phyloP scores from a whole-genome alignment of 2,113 vertebrate species.

The Collichthys lucidus region DNA sequence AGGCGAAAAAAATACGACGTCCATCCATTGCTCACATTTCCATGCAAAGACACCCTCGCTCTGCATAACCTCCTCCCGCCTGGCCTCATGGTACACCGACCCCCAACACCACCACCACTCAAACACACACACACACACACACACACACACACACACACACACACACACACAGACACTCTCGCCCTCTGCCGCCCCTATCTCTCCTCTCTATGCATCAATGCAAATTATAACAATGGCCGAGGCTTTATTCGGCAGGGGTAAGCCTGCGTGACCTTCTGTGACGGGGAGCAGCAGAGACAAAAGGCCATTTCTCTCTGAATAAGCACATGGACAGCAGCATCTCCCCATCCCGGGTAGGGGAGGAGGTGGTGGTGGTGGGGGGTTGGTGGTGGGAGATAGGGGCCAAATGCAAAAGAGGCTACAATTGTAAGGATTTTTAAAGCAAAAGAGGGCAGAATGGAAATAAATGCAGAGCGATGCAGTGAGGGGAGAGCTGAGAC shows the following conservation, averaged over 20 bases:
- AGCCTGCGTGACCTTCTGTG: slow-evolving; percentile 85
- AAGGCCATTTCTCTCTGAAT: slow-evolving; percentile 82
- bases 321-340: slow-evolving; percentile 78
- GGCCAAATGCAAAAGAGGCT: slow-evolving; percentile 68
- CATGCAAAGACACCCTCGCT: slow-evolving; percentile 77
- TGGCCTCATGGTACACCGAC: slow-evolving; percentile 56
- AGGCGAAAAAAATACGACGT: slow-evolving; percentile 86
- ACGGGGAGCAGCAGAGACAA: slow-evolving; percentile 82
- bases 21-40: slow-evolving; percentile 79
- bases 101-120: slow-evolving; percentile 2
- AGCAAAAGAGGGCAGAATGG: slow-evolving; percentile 58
- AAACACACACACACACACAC: slow-evolving; percentile 7
- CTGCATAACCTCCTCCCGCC: slow-evolving; percentile 72
- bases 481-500: slow-evolving; percentile 30
- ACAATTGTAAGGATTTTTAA: slow-evolving; percentile 64
- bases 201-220: slow-evolving; percentile 84
- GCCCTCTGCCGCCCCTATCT: slow-evolving; percentile 60
- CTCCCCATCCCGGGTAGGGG: slow-evolving; percentile 42
- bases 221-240: slow-evolving; percentile 86
- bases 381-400: slow-evolving; percentile 18
- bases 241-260: slow-evolving; percentile 82
- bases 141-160: slow-evolving; percentile 26
- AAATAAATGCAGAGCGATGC: slow-evolving; percentile 66
- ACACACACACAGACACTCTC: slow-evolving; percentile 28
- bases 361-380: not conserved